These are phyloP conservation scores for Callopanchax toddi DNA, from an alignment of 2,113 vertebrate genomes.

Conservation along the genomic window DNA sequence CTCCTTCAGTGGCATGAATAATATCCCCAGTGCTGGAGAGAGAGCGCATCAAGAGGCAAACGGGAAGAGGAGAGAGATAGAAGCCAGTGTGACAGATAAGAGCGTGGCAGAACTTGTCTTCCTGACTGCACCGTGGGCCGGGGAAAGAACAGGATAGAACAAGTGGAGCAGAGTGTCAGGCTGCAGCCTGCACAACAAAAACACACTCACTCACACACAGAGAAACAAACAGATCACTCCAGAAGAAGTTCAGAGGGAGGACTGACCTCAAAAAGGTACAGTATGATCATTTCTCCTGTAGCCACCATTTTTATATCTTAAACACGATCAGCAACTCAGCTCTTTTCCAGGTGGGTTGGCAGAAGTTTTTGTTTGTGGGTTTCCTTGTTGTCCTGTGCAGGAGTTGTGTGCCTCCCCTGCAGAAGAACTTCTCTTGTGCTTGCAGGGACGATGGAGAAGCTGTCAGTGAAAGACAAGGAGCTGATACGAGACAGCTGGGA, in stretches of 20 bases:
- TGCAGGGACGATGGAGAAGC: slow-evolving; percentile 72
- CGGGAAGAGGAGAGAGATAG: slow-evolving; percentile 67
- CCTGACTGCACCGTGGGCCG: slow-evolving; percentile 61
- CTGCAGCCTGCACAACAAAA: slow-evolving; percentile 60
- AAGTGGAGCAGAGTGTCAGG: slow-evolving; percentile 73
- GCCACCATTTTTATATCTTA: slow-evolving; percentile 6
- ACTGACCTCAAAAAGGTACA: slow-evolving; percentile 72
- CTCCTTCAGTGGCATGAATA: slow-evolving; percentile 75
- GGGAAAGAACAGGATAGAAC: slow-evolving; percentile 68
- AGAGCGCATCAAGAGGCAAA: slow-evolving; percentile 68
- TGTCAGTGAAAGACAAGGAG: slow-evolving; percentile 84
- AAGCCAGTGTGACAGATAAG: slow-evolving; percentile 77
- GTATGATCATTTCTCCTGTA: slow-evolving; percentile 50
- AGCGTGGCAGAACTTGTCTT: slow-evolving; percentile 72
- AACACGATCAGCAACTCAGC: slow-evolving; percentile 5
- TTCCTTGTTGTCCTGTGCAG: slow-evolving; percentile 55
- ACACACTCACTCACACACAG: slow-evolving; percentile 54
- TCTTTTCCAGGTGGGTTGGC: slow-evolving; percentile 65
- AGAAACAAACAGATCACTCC: slow-evolving; percentile 48
- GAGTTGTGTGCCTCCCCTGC: slow-evolving; percentile 38
- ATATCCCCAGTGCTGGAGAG: slow-evolving; percentile 74
- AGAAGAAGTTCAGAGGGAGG: slow-evolving; percentile 71
- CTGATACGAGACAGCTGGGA: slow-evolving; percentile 93
- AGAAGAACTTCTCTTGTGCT: slow-evolving; percentile 48
- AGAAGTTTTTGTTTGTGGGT: slow-evolving; percentile 55